Evolutionary conservation across 2,888 invertebrate genomes (phyloP).

Genomic region (Elgonia sp.): DNA sequence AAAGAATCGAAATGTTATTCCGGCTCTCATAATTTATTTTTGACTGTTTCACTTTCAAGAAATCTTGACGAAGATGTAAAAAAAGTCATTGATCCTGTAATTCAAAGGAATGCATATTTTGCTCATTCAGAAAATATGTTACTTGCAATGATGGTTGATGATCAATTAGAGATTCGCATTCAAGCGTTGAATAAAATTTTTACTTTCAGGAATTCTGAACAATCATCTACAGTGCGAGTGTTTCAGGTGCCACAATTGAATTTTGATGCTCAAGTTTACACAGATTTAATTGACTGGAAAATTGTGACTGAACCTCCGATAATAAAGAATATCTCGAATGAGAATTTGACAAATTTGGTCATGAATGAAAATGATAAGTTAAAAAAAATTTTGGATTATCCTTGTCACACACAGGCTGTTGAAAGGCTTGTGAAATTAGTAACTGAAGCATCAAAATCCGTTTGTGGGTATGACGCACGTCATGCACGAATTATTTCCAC

Average conservation of each 20-base stretch:
- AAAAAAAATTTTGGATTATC: slow-evolving; percentile 13
- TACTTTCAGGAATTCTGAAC: slow-evolving; percentile 2
- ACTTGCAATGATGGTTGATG: too few species aligned
- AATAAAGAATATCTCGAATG: not conserved
- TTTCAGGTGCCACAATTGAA: slow-evolving; percentile 17
- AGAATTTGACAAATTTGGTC: slow-evolving; percentile 1
- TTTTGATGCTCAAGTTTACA: slow-evolving; percentile 20
- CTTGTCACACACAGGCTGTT: slow-evolving; percentile 25
- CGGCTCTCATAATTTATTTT: slow-evolving; percentile 28
- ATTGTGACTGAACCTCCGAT: not conserved
- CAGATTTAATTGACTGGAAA: not conserved
- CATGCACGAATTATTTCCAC: slow-evolving; percentile 5
- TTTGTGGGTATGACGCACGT: slow-evolving; percentile 17
- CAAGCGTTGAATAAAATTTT: slow-evolving; percentile 25
- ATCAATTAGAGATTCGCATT: slow-evolving; percentile 1
- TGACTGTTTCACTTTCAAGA: slow-evolving; percentile 36
- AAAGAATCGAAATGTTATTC: slow-evolving; percentile 48
- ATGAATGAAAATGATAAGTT: not conserved
- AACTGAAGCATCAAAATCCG: slow-evolving; percentile 24
- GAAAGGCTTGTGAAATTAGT: slow-evolving; percentile 26
- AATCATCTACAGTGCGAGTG: not conserved
- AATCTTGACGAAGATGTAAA: slow-evolving; percentile 50
- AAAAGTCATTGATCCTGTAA: slow-evolving; percentile 36
- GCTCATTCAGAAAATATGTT: too few species aligned
- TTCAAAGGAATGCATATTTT: too few species aligned